phyloP scores from a whole-genome alignment of 2,888 invertebrate genomes.

The Onthophagus sagittarius region DNA sequence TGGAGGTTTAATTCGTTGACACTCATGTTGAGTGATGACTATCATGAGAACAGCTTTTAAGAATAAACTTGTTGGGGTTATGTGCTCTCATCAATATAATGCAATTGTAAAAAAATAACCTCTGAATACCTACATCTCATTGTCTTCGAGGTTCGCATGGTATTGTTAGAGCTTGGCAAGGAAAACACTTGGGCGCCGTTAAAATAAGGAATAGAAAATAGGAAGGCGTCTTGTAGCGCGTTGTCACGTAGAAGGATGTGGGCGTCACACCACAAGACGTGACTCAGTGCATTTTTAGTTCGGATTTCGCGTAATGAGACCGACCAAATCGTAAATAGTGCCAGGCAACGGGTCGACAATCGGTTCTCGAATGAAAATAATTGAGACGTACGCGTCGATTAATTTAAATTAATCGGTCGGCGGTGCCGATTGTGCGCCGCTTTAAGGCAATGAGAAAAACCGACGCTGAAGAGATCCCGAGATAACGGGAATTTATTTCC shows the following conservation, averaged over 20 bases:
- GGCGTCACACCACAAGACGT: background rate
- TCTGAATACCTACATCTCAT: background rate
- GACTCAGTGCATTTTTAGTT: background rate
- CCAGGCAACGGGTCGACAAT: background rate
- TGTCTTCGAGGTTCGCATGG: background rate
- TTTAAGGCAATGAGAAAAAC: slow-evolving; percentile 10
- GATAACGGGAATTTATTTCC: slow-evolving; percentile 5
- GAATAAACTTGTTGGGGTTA: too few relatives aligned
- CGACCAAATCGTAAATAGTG: background rate
- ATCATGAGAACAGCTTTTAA: too few relatives aligned
- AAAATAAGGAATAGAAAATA: background rate
- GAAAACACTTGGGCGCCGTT: background rate
- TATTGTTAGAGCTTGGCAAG: background rate
- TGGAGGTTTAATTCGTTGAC: background rate
- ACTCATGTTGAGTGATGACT: too few relatives aligned
- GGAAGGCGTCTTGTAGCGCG: background rate
- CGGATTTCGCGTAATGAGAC: background rate
- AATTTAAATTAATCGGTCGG: slow-evolving; percentile 21
- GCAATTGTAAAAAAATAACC: too few relatives aligned
- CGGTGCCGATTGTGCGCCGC: slow-evolving; percentile 12
- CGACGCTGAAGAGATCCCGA: background rate
- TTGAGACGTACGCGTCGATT: slow-evolving; percentile 22
- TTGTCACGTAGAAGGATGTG: background rate
- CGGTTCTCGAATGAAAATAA: slow-evolving; percentile 13
- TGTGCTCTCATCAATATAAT: too few relatives aligned